phyloP scores from a whole-genome alignment of 2,797 vertebrate genomes.

The Chromis chromis region DNA sequence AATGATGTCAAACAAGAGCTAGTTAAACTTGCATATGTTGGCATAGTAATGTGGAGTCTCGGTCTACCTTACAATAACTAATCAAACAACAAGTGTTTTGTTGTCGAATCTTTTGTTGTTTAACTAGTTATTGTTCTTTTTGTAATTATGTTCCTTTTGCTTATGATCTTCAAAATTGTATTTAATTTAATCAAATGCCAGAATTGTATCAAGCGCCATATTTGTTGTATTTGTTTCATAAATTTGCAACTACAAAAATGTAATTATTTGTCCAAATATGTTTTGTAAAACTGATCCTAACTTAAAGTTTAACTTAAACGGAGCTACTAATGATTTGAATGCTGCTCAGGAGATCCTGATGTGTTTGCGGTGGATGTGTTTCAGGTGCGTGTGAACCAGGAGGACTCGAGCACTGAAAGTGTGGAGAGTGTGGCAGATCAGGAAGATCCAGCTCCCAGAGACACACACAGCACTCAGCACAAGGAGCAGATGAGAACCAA shows the following conservation, averaged over 20 bases:
- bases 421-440: slow-evolving; percentile 84
- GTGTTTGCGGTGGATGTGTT: slow-evolving; percentile 39
- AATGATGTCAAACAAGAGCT: slow-evolving; percentile 40
- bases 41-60: slow-evolving; percentile 45
- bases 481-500: slow-evolving; percentile 97
- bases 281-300: background rate
- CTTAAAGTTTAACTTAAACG: background rate
- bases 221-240: background rate
- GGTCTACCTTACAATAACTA: background rate
- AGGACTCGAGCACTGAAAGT: slow-evolving; percentile 88
- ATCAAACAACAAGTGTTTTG: background rate
- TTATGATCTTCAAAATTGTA: background rate
- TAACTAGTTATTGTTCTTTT: slow-evolving; percentile 27
- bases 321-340: background rate
- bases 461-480: slow-evolving; percentile 87
- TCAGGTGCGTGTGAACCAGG: slow-evolving; percentile 97
- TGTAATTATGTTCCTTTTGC: background rate
- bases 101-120: slow-evolving; percentile 7
- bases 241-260: background rate
- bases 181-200: background rate
- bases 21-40: slow-evolving; percentile 51
- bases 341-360: background rate
- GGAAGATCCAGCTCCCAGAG: slow-evolving; percentile 82
- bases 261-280: background rate
- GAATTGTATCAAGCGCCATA: background rate